Base-by-base conservation (phyloP, 2,113 vertebrate genomes). In the Macquaria australasica region DNA sequence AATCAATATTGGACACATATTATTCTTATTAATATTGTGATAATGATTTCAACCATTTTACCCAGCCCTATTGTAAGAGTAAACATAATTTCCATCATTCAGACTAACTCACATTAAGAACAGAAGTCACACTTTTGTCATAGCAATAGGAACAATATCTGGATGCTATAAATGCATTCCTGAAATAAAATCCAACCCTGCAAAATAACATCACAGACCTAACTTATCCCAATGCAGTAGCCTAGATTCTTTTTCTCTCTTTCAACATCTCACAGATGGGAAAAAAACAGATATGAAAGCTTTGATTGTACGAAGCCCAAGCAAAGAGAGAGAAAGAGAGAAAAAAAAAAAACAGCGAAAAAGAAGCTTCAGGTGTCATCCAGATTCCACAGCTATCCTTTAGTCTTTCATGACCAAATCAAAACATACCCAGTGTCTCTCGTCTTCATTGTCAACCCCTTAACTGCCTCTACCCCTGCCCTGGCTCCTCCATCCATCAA, bases 371-470 rank as follows among this genome's bases (percentile, higher is more conserved):
- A 91, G 87, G 92, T 90, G 87, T 87, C 87, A 93, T 73, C 77
- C 77, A 87, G 72, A 91, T 87, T 92, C 91, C 89, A 81, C 63
- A 71, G 74, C 87, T 64, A 72, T 83, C 80, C 86, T 91, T 80
- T 74, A 86, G 89, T 81, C 79, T 89, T 90, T 90, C 90, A 93
- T 68, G 79, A 92, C 88, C 84, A 74, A 92, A 91, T 94, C 92
- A 93, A 93, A 94, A 93, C 91, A 94, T 83, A 82, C 37, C 84
- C 86, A 51, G 51, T 74, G 73, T 84, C 50, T 88, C 82, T 81
- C 43, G 9, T 83, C 86, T 79, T 91, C 77, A 80, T 76, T 84
- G 86, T 91, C 78, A 85, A 70, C 66, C 45, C 66, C 51, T 89
- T 89, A 28, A 79, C 75, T 41, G n/a, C 81, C 51, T 78, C 79